Conservation (phyloP, 2,888 invertebrate genomes). For the Megaustenia siamemsis region DNA sequence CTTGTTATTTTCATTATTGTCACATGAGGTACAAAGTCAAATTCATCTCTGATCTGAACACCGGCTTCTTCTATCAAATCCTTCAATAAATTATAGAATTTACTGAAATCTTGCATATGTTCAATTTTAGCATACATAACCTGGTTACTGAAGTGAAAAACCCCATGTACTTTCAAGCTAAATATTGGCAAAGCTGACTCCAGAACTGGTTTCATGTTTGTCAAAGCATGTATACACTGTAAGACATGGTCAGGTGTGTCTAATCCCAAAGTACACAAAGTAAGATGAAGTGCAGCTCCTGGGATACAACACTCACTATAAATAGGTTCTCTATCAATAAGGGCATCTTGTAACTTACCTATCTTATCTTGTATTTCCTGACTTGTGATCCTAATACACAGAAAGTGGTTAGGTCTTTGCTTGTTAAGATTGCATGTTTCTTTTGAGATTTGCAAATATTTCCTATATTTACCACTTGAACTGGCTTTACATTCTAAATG, state of each 20-base stretch:
- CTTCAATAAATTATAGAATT: slow-evolving; percentile 75
- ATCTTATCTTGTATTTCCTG: slow-evolving; percentile 69
- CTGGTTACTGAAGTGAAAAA: slow-evolving; percentile 78
- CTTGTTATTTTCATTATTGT: slow-evolving; percentile 80
- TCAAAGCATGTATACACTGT: slow-evolving; percentile 67
- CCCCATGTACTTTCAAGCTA: slow-evolving; percentile 70
- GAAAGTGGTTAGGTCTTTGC: slow-evolving; percentile 79
- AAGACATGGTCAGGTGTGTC: slow-evolving; percentile 73
- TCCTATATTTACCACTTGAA: slow-evolving; percentile 51
- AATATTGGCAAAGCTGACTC: slow-evolving; percentile 63
- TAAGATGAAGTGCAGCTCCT: slow-evolving; percentile 77
- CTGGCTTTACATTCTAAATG: slow-evolving; percentile 7
- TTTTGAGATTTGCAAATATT: slow-evolving; percentile 49
- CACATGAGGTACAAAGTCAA: slow-evolving; percentile 80
- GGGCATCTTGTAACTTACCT: slow-evolving; percentile 73
- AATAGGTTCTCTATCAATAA: slow-evolving; percentile 75
- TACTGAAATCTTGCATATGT: slow-evolving; percentile 71
- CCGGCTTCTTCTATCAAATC: slow-evolving; percentile 71
- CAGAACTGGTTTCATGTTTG: slow-evolving; percentile 65
- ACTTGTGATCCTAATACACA: slow-evolving; percentile 78
- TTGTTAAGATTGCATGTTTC: slow-evolving; percentile 71
- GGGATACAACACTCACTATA: slow-evolving; percentile 77
- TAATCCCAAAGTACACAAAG: slow-evolving; percentile 79
- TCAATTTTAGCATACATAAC: slow-evolving; percentile 79
- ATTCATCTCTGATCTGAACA: slow-evolving; percentile 77